These are phyloP conservation scores for Pristionchus pacificus DNA, from an alignment of 1,140 invertebrate species.

Conservation along the genomic window DNA sequence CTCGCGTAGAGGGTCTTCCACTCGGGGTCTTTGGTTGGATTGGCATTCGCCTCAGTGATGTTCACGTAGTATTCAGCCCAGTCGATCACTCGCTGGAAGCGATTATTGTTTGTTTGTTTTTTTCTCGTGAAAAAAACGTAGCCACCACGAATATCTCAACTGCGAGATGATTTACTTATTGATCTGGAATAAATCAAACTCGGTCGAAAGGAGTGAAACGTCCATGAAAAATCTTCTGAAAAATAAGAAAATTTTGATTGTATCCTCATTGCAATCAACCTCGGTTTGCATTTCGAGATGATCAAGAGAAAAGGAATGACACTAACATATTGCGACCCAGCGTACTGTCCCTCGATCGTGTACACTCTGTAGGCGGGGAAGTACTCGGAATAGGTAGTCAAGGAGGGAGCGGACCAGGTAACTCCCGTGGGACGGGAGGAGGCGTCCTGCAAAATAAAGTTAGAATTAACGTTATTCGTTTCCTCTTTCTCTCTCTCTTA, in stretches of 20 bases:
- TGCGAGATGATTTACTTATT: background rate
- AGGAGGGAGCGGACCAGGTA: conserved; percentile 37
- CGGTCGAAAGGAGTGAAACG: background rate
- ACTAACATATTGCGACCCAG: conserved; percentile 37
- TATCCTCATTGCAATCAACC: background rate
- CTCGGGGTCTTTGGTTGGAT: background rate
- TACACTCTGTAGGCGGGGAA: conserved; percentile 94
- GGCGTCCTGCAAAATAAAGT: conserved; percentile 17
- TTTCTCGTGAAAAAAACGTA: too few species aligned
- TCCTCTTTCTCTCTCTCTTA: too few species aligned
- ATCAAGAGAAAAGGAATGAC: background rate
- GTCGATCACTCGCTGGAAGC: conserved; percentile 43
- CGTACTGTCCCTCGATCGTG: conserved; percentile 75
- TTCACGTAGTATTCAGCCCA: conserved; percentile 45
- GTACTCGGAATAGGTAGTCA: conserved; percentile 66
- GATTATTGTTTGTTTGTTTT: too few species aligned
- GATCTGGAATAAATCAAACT: background rate
- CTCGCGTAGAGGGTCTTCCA: background rate
- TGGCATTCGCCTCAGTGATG: conserved; percentile 37
- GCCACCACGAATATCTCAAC: background rate
- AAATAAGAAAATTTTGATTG: background rate
- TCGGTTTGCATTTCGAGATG: background rate
- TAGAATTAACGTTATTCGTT: too few species aligned
- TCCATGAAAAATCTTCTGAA: background rate
- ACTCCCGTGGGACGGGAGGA: conserved; percentile 41